Conservation (phyloP, 2,888 invertebrate species). For the Actias luna region DNA sequence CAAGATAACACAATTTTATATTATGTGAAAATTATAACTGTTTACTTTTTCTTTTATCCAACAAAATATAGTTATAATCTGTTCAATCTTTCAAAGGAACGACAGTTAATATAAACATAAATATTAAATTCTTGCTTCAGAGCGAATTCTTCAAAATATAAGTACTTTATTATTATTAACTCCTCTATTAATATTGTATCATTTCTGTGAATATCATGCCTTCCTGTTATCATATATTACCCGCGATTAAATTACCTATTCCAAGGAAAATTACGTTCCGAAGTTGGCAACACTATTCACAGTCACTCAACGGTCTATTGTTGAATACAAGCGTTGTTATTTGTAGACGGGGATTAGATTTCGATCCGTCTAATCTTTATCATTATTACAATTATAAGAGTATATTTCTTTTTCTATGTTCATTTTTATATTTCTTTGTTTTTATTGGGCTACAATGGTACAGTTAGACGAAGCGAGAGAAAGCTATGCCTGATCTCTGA, state of each 20-base stretch:
- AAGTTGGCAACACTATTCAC: neutral
- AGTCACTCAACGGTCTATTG: slow-evolving; percentile 7
- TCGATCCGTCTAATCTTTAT: neutral
- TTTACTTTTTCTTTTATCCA: too few relatives aligned
- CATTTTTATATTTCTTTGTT: neutral
- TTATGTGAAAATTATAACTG: too few relatives aligned
- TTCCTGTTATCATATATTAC: neutral
- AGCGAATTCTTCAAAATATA: neutral
- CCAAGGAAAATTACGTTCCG: neutral
- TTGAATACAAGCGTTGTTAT: slow-evolving; percentile 1
- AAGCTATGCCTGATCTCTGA: too few relatives aligned
- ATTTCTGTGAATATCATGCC: neutral
- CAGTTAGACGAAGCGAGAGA: too few relatives aligned
- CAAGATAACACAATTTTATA: too few relatives aligned
- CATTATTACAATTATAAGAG: neutral
- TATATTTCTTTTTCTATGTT: neutral
- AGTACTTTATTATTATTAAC: neutral
- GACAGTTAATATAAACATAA: too few relatives aligned
- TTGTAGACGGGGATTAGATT: neutral
- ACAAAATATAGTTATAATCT: too few relatives aligned
- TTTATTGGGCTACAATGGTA: too few relatives aligned
- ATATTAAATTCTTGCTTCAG: too few relatives aligned
- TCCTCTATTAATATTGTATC: neutral
- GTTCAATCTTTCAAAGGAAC: too few relatives aligned
- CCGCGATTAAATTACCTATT: neutral